Base-by-base conservation (phyloP, 2,797 vertebrate genomes). In the Acipenser transmontanus region DNA sequence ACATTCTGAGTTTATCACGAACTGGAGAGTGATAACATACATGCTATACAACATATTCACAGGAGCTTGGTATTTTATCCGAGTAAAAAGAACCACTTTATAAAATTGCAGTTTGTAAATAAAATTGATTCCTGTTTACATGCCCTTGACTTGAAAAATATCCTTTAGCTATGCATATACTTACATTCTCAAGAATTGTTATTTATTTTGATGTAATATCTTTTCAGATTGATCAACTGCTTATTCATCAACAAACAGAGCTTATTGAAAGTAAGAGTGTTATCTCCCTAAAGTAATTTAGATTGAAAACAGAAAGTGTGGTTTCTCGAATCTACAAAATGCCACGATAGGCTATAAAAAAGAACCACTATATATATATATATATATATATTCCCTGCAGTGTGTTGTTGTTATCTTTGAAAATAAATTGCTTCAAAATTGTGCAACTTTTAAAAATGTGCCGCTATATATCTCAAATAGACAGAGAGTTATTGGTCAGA, bases 191-290 rank as follows among this genome's bases (percentile, higher is more conserved):
- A n/a, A 12, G 49, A 6, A 9, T 47, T 13, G 54, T 3, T 49
- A 56, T 56, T 9, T 50, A 3, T 59, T 47, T 49, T 47, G 1
- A 61, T 9, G 69, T 71, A 76, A 74, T 70, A 49, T 56, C 10
- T 5, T 62, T 48, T 70, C 72, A 93, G 91, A 78, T 90, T 66
- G 86, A 93, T 75, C 87, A 91, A 74, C 34, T 93, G 72, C 66
- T 93, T 71, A 61, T 93, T 76, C 88, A 93, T 70, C 91, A 93
- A 73, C 79, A 87, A 66, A 50, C 85, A 61, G 87, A 90, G 65
- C 66, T 91, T 73, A 78, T 85, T 59, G 88, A 93, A 86, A 76
- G 91, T 91, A 80, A 69, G 80, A 6, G 52, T 52, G 50, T 12
- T 8, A 52, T 52, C 50, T 8, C 50, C 12, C 8, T 7, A 52